phyloP scores from a whole-genome alignment of 2,113 vertebrate species.

The Scomber scombrus region DNA sequence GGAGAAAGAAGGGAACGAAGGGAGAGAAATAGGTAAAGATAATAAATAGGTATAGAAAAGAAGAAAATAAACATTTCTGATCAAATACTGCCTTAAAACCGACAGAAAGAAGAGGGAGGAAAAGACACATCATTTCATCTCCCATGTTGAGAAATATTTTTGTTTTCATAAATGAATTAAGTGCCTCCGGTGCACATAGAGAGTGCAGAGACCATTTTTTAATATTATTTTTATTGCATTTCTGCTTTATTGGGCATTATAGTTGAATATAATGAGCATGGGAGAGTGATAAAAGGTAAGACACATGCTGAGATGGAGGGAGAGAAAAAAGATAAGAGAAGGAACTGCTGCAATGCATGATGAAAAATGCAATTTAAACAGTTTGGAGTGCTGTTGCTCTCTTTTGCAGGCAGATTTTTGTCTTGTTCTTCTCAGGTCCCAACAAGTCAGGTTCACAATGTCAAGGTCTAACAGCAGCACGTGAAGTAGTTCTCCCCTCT shows the following conservation, averaged over 20 bases:
- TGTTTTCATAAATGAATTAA: constrained; percentile 34
- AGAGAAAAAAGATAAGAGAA: neutral
- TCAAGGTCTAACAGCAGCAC: neutral
- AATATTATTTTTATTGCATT: constrained; percentile 61
- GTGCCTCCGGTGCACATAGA: constrained; percentile 1
- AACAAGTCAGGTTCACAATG: neutral
- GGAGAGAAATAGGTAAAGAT: neutral
- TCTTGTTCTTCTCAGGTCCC: neutral
- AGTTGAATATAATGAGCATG: constrained; percentile 24
- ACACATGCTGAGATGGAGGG: neutral
- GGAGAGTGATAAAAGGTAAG: constrained; percentile 43
- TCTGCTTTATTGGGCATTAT: constrained; percentile 56
- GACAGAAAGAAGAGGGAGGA: neutral
- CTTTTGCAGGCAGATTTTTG: neutral
- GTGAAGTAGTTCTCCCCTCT: neutral
- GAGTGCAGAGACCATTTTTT: constrained; percentile 33
- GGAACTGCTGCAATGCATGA: neutral
- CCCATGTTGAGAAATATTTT: constrained; percentile 21
- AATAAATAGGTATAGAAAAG: neutral
- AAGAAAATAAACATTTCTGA: neutral
- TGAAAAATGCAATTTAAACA: neutral
- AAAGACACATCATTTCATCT: constrained; percentile 24
- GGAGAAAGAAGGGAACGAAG: neutral
- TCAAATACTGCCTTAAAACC: neutral
- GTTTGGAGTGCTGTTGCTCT: neutral